Conservation (phyloP, 2,797 vertebrate species). For the Silurus lanzhouensis region DNA sequence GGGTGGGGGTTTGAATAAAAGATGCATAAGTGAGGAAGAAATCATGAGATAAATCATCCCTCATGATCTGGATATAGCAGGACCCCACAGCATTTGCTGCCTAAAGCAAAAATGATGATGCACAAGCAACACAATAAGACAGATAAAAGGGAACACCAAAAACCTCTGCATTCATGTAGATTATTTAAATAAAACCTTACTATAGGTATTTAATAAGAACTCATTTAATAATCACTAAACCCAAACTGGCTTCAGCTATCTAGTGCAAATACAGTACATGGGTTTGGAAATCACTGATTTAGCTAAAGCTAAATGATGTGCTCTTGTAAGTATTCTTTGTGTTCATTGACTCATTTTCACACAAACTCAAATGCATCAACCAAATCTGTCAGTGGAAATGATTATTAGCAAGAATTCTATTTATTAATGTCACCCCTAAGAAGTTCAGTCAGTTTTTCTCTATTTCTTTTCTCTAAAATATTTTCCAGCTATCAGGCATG, state of each 20-base stretch:
- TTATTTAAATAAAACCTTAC: not conserved
- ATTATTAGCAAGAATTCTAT: no score
- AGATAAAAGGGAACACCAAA: not conserved
- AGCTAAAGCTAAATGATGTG: not conserved
- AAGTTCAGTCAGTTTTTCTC: no score
- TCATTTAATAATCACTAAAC: not conserved
- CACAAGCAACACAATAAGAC: not conserved
- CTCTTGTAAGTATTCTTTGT: not conserved
- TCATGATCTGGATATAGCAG: not conserved
- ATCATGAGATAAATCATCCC: not conserved
- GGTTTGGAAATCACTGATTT: not conserved
- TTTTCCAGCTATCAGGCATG: no score
- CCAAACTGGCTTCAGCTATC: not conserved
- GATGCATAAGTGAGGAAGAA: not conserved
- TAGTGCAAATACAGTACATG: not conserved
- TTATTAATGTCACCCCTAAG: no score
- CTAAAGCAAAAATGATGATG: not conserved
- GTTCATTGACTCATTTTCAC: no score
- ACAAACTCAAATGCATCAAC: not conserved
- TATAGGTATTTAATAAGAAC: not conserved
- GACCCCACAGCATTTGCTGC: not conserved
- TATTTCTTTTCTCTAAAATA: no score
- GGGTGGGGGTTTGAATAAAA: no score
- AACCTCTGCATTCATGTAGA: not conserved
- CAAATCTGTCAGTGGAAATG: no score